These are phyloP conservation scores for Asbolus verrucosus DNA, from an alignment of 1,140 invertebrate genomes.

Conservation along the genomic window DNA sequence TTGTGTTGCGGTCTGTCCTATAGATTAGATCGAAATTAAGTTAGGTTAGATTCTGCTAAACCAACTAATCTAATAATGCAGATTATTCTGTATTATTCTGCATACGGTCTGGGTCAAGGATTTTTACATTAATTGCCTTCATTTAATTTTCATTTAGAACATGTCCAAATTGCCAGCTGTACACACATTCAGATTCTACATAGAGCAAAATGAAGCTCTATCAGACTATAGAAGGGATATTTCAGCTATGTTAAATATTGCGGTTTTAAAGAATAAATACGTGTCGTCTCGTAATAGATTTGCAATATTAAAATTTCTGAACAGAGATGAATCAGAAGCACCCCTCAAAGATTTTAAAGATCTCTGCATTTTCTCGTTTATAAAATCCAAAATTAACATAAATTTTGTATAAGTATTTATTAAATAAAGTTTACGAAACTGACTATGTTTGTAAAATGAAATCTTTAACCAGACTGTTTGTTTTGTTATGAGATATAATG, in stretches of 20 bases:
- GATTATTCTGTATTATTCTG: conserved; percentile 41
- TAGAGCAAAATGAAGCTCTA: no score
- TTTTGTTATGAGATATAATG: neutral
- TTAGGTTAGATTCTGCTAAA: conserved; percentile 46
- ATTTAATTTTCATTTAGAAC: conserved; percentile 1
- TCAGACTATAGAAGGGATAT: no score
- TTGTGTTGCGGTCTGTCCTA: conserved; percentile 47
- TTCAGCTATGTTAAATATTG: no score
- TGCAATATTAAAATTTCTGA: no score
- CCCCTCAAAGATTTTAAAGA: neutral
- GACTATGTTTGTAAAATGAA: conserved; percentile 3
- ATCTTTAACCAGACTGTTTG: neutral
- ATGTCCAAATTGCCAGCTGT: neutral
- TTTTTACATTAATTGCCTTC: conserved; percentile 16
- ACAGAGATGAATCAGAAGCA: no score
- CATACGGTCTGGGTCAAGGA: conserved; percentile 25
- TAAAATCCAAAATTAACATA: neutral
- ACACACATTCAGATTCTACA: neutral
- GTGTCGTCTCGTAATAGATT: no score
- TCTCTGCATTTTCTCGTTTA: neutral
- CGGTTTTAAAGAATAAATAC: no score
- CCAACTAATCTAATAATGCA: conserved; percentile 50
- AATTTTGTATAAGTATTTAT: no score
- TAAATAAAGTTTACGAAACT: no score
- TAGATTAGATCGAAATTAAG: conserved; percentile 49